Evolutionary conservation across 2,113 vertebrate genomes (phyloP).

Genomic region (Talpa occidentalis): DNA sequence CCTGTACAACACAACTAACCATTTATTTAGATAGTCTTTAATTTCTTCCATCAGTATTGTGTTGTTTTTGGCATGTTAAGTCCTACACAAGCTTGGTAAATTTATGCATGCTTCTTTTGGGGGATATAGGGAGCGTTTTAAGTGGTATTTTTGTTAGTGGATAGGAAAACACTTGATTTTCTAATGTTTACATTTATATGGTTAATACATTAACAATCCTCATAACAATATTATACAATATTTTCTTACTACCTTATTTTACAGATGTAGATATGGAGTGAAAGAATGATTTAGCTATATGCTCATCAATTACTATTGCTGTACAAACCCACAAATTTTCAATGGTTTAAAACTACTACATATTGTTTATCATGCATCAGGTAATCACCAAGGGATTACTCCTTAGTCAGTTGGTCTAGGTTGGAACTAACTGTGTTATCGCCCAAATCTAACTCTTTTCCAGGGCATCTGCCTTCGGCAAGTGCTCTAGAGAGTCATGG

Average conservation of each 20-base stretch:
- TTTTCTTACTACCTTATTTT: not conserved
- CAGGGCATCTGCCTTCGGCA: not conserved
- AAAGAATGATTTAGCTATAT: not conserved
- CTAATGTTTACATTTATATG: not conserved
- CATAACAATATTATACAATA: not conserved
- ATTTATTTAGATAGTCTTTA: not conserved
- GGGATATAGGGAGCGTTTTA: not conserved
- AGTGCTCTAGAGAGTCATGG: not conserved
- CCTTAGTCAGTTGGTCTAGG: not conserved
- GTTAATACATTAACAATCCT: not conserved
- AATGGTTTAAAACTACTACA: not conserved
- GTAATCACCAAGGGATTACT: not conserved
- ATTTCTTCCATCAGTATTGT: not conserved
- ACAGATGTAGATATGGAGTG: not conserved
- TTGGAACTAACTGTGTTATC: not conserved
- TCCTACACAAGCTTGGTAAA: not conserved
- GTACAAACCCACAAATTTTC: not conserved
- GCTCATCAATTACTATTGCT: not conserved
- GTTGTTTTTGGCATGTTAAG: not conserved
- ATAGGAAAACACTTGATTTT: not conserved
- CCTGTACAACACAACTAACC: not conserved
- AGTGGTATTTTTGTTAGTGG: not conserved
- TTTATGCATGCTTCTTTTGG: not conserved
- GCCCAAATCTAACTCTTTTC: not conserved
- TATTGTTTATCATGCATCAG: not conserved